phyloP scores from a whole-genome alignment of 2,797 vertebrate genomes.

The Myripristis murdjan region DNA sequence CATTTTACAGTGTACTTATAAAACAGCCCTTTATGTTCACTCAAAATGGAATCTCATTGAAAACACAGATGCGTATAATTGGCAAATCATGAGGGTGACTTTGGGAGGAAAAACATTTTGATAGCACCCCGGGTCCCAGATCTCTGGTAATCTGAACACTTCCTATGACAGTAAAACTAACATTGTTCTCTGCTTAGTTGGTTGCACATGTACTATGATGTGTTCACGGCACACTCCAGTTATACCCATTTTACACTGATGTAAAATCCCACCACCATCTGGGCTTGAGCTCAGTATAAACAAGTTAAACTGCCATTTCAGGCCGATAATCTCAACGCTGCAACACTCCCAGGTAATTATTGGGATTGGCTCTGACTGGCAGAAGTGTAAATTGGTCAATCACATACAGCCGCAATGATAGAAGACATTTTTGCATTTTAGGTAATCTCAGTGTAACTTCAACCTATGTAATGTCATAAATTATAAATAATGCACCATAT shows the following conservation, averaged over 20 bases:
- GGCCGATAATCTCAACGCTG: too few species aligned
- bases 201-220: slow-evolving; percentile 55
- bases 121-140: slow-evolving; percentile 68
- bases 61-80: slow-evolving; percentile 82
- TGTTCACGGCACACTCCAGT: slow-evolving; percentile 30
- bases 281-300: too few species aligned
- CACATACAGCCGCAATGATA: too few species aligned
- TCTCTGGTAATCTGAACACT: slow-evolving; percentile 67
- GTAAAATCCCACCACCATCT: too few species aligned
- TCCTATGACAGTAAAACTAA: slow-evolving; percentile 72
- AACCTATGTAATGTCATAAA: too few species aligned
- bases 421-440: too few species aligned
- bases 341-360: too few species aligned
- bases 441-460: too few species aligned
- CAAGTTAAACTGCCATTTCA: too few species aligned
- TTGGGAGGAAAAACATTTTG: slow-evolving; percentile 73
- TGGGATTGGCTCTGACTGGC: too few species aligned
- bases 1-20: slow-evolving; percentile 77
- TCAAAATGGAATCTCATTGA: slow-evolving; percentile 76
- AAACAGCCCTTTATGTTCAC: slow-evolving; percentile 73
- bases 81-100: slow-evolving; percentile 78
- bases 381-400: too few species aligned
- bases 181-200: slow-evolving; percentile 64
- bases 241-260: neutral
- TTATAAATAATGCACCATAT: too few species aligned